Percentiles rank a stretch among this genome's conserved stretches.
Evolutionary conservation across 2,888 invertebrate species (phyloP).

Genomic region (Laspeyria flexula): DNA sequence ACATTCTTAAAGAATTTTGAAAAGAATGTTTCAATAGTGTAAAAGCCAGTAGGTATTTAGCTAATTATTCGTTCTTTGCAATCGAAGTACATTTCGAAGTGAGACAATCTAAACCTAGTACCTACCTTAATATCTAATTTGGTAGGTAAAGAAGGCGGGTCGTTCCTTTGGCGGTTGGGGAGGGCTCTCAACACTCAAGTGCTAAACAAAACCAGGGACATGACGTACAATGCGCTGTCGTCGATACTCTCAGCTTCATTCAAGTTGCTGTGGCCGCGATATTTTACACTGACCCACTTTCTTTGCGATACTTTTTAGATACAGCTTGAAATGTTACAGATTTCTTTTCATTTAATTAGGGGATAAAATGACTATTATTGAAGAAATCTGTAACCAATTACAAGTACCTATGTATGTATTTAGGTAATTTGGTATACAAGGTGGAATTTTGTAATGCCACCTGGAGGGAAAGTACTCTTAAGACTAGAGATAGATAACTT

Average conservation of each 20-base stretch:
- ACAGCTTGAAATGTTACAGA: slow-evolving; percentile 19
- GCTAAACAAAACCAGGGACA: slow-evolving; percentile 72
- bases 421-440: no score
- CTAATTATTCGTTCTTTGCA: no score
- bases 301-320: slow-evolving; percentile 32
- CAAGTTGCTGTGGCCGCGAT: slow-evolving; percentile 62
- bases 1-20: no score
- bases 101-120: no score
- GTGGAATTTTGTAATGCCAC: no score
- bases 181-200: slow-evolving; percentile 54
- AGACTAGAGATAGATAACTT: no score
- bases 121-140: slow-evolving; percentile 42
- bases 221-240: slow-evolving; percentile 50
- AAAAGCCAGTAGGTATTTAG: no score
- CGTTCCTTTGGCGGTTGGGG: slow-evolving; percentile 57
- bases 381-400: no score
- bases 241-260: slow-evolving; percentile 53
- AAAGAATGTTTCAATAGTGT: no score
- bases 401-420: no score
- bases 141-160: slow-evolving; percentile 28
- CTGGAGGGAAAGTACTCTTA: no score
- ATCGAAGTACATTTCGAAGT: no score
- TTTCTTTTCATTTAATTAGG: slow-evolving; percentile 9
- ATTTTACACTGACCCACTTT: slow-evolving; percentile 69
- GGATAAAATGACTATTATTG: background rate